Conservation (phyloP, 2,797 vertebrate genomes). For the Poeciliopsis paucimaculata region DNA sequence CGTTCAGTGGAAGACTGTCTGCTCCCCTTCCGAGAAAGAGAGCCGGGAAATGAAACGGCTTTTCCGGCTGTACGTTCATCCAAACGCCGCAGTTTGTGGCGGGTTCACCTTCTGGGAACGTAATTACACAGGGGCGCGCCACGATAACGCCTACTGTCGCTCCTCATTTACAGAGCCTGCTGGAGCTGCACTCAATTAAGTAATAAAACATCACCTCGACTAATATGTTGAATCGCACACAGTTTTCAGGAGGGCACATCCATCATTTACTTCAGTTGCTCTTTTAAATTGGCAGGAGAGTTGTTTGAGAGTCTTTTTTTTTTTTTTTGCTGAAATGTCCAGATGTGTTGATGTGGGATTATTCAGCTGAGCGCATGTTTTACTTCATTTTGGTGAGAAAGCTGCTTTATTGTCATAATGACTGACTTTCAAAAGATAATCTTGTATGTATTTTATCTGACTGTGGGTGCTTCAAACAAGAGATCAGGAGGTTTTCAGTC, state of each 20-base stretch:
- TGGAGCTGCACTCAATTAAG: slow-evolving; percentile 75
- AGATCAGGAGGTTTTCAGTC: background rate
- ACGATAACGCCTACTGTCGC: slow-evolving; percentile 76
- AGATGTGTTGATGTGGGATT: slow-evolving; percentile 27
- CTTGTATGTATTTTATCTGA: slow-evolving; percentile 5
- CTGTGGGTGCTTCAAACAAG: too few species aligned
- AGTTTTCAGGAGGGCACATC: slow-evolving; percentile 66
- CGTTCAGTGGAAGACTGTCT: slow-evolving; percentile 30
- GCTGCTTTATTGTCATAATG: background rate
- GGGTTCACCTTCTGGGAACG: slow-evolving; percentile 65
- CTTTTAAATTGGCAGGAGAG: slow-evolving; percentile 64
- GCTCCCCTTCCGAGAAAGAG: slow-evolving; percentile 5
- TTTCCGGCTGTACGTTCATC: slow-evolving; percentile 20
- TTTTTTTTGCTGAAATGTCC: slow-evolving; percentile 42
- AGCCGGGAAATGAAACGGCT: slow-evolving; percentile 44
- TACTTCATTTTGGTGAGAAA: slow-evolving; percentile 7
- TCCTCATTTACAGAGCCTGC: slow-evolving; percentile 76
- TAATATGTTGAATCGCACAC: slow-evolving; percentile 66
- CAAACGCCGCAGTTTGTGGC: slow-evolving; percentile 54
- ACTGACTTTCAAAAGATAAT: slow-evolving; percentile 23
- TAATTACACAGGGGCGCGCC: slow-evolving; percentile 73
- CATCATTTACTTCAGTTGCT: slow-evolving; percentile 64
- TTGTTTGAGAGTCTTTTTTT: slow-evolving; percentile 46
- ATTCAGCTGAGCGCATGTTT: slow-evolving; percentile 27
- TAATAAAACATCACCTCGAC: slow-evolving; percentile 73